Evolutionary conservation across 2,113 vertebrate species (phyloP).

Genomic region (Triplophysa dalaica): DNA sequence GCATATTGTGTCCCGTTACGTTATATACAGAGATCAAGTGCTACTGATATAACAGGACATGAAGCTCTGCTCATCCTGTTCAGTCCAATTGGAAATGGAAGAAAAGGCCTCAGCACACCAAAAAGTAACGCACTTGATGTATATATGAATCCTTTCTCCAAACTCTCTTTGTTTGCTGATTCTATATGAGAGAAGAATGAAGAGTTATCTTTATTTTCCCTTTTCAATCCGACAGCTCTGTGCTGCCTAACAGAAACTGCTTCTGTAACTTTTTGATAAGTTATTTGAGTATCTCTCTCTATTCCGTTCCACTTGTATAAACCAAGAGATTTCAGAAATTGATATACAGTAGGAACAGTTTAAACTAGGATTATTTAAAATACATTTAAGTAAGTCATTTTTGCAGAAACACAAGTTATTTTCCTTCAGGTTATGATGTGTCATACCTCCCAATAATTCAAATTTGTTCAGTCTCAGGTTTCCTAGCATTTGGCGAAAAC

Average conservation of each 20-base stretch:
- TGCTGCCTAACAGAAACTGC: constrained; percentile 47
- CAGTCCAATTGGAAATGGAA: constrained; percentile 4
- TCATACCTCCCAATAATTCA: no score
- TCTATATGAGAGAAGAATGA: constrained; percentile 1
- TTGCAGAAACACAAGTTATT: no score
- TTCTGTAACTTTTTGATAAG: constrained; percentile 32
- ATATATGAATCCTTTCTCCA: constrained; percentile 3
- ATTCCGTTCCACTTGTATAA: background rate
- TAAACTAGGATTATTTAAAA: no score
- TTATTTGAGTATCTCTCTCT: constrained; percentile 10
- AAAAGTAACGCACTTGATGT: background rate
- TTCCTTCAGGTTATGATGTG: no score
- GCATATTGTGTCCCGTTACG: background rate
- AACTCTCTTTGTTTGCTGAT: constrained; percentile 11
- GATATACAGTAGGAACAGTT: no score
- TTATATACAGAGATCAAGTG: constrained; percentile 5
- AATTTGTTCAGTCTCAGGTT: no score
- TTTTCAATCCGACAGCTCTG: constrained; percentile 32
- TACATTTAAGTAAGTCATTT: no score
- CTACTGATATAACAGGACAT: constrained; percentile 1
- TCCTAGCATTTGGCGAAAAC: background rate
- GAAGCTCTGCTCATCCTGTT: background rate
- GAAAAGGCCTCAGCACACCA: background rate
- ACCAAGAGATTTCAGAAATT: no score
- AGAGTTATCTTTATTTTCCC: constrained; percentile 24